Evolutionary conservation across 2,797 vertebrate species (phyloP).

Genomic region (Agapornis canus): DNA sequence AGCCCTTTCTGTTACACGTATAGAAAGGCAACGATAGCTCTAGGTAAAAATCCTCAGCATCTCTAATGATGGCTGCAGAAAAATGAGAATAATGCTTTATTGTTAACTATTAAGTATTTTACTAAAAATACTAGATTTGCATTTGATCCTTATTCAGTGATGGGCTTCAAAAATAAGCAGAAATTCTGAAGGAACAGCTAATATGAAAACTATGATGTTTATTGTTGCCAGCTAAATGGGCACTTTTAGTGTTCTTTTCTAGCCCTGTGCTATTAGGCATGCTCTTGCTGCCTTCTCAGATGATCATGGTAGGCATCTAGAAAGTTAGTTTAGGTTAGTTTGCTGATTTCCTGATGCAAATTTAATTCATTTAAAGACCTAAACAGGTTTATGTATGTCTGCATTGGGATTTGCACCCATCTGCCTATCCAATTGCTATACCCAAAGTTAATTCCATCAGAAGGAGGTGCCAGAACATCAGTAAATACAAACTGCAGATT

Average conservation of each 20-base stretch:
- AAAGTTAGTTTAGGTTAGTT: not conserved
- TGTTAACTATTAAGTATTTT: not conserved
- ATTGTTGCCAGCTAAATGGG: not conserved
- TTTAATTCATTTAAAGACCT: not conserved
- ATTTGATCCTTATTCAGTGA: not conserved
- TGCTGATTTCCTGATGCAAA: not conserved
- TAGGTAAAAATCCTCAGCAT: not conserved
- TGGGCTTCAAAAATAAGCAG: not conserved
- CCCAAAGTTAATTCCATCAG: not conserved
- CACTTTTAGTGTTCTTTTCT: not conserved
- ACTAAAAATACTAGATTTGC: not conserved
- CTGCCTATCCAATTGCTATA: not conserved
- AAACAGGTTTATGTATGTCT: not conserved
- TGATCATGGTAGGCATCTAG: not conserved
- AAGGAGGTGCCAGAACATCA: conserved; percentile 50
- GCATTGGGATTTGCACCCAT: not conserved
- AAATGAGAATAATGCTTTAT: not conserved
- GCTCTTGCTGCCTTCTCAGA: not conserved
- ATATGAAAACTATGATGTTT: not conserved
- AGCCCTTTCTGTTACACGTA: not conserved
- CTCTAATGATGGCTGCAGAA: not conserved
- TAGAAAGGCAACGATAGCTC: not conserved
- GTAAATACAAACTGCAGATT: conserved; percentile 53
- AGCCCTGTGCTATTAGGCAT: not conserved
- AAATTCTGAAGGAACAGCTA: not conserved